Conservation (phyloP, 2,888 invertebrate genomes). For the Spisula solida region DNA sequence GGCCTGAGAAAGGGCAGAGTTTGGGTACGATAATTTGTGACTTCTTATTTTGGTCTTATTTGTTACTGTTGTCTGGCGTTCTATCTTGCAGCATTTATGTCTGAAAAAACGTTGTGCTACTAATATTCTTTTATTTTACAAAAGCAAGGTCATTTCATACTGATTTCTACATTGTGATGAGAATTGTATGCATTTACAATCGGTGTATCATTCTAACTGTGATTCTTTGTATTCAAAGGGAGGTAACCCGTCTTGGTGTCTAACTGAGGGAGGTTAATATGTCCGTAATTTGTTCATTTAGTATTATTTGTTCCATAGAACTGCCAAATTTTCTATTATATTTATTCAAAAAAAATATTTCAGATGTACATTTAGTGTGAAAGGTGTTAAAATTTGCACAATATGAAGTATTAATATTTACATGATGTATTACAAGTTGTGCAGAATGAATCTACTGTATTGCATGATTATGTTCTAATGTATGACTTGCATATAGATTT, state of each 20-base stretch:
- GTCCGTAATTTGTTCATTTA: neutral
- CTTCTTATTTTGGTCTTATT: no score
- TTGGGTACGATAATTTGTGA: no score
- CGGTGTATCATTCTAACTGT: neutral
- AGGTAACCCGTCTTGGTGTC: neutral
- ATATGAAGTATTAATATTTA: neutral
- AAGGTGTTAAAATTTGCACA: neutral
- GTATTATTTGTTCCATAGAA: conserved; percentile 23
- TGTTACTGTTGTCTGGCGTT: no score
- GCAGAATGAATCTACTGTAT: no score
- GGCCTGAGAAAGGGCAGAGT: no score
- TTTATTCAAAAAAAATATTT: neutral
- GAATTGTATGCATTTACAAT: conserved; percentile 6
- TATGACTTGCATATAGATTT: no score
- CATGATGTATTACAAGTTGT: neutral
- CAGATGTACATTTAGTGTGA: neutral
- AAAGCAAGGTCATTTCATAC: neutral
- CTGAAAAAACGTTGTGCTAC: neutral
- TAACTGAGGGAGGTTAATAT: conserved; percentile 4
- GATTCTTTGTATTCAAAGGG: neutral
- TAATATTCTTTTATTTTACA: neutral
- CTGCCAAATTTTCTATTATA: conserved; percentile 24
- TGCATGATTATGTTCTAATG: no score
- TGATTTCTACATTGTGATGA: neutral
- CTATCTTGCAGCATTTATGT: no score